These are phyloP conservation scores for Netta rufina DNA, from an alignment of 2,797 vertebrate genomes.

Conservation along the genomic window DNA sequence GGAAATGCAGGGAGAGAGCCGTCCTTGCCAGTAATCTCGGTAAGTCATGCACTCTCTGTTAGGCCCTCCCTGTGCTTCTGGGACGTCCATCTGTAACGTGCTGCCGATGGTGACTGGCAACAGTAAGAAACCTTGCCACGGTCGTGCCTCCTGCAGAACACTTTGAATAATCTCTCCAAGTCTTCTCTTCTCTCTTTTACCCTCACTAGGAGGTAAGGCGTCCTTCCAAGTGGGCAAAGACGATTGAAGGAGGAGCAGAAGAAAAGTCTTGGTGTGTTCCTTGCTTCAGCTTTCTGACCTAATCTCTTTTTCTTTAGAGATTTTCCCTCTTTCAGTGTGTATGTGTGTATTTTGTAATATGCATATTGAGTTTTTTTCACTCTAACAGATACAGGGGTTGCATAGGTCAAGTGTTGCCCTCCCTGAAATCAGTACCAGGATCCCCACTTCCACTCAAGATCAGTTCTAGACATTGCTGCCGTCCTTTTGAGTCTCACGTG, in stretches of 20 bases:
- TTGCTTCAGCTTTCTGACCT: neutral
- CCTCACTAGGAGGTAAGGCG: neutral
- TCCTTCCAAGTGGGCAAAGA: neutral
- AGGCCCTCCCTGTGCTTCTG: neutral
- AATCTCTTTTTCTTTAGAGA: neutral
- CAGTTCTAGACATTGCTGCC: rapidly evolving
- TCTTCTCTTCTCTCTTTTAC: neutral
- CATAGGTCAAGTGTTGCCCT: neutral
- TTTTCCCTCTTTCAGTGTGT: neutral
- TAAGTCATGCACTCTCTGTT: rapidly evolving
- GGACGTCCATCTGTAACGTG: rapidly evolving
- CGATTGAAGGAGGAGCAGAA: neutral
- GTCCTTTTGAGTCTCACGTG: neutral
- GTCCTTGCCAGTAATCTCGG: neutral
- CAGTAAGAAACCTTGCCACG: neutral
- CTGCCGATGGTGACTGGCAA: neutral
- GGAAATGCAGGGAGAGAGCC: neutral
- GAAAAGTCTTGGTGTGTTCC: neutral
- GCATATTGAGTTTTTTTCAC: neutral
- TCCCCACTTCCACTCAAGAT: neutral
- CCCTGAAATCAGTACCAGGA: neutral
- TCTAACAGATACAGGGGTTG: neutral
- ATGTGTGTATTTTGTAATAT: no score
- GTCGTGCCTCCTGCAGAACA: neutral
- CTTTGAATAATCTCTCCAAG: neutral